A percentile compares a stretch with the other conserved stretches of the same genome.
Conservation (phyloP, 64 coral and sea anemone genomes). For the Stichodactyla mertensii region DNA sequence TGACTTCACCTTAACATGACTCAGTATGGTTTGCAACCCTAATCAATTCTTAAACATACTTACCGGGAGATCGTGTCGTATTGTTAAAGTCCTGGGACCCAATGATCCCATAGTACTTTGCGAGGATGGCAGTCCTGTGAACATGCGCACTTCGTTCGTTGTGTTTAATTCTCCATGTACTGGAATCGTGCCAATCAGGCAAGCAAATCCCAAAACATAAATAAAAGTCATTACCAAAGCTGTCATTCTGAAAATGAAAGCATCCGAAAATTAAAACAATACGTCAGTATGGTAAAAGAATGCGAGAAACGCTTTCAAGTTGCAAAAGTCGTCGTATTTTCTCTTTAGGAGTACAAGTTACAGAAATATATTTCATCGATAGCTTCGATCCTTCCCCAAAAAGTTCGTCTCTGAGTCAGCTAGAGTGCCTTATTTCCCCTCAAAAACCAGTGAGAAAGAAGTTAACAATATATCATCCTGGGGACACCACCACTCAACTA, state of each 20-base stretch:
- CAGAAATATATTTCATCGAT: too few species aligned
- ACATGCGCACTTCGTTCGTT: constrained; percentile 16
- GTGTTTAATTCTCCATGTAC: background rate
- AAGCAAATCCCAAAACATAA: background rate
- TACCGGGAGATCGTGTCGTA: constrained; percentile 49
- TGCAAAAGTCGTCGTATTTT: too few species aligned
- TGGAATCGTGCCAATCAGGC: background rate
- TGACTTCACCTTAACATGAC: background rate
- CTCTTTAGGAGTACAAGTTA: too few species aligned
- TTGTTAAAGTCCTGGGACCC: constrained; percentile 26
- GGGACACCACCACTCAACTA: too few species aligned
- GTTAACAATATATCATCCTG: too few species aligned
- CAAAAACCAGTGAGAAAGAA: too few species aligned
- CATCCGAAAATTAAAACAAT: background rate
- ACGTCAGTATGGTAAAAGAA: too few species aligned
- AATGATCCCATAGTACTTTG: background rate
- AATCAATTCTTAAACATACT: background rate
- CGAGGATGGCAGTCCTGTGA: background rate
- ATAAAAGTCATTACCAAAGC: background rate
- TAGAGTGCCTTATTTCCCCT: too few species aligned
- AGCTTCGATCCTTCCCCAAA: too few species aligned
- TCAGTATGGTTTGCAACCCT: too few species aligned
- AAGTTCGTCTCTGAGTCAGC: too few species aligned
- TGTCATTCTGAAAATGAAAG: background rate
- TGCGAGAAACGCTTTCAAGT: too few species aligned